Evolutionary conservation across 2,888 invertebrate genomes (phyloP).

Genomic region (Nomada ruficornis): DNA sequence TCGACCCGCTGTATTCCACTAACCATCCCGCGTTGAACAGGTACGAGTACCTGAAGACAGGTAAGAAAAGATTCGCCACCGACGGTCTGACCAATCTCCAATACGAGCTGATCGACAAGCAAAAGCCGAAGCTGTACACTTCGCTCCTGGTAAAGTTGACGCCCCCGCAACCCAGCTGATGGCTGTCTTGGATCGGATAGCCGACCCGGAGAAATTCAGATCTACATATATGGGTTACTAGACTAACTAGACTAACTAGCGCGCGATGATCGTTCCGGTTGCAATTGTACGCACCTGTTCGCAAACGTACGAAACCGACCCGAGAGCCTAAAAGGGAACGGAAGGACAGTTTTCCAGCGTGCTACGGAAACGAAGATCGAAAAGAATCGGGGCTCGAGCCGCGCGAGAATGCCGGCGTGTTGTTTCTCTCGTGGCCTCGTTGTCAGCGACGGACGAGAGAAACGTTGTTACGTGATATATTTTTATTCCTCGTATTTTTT

Average conservation of each 20-base stretch:
- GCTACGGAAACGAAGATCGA: neutral
- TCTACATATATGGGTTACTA: no score
- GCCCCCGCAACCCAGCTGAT: constrained; percentile 89
- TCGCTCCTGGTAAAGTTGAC: constrained; percentile 92
- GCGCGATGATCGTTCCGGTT: neutral
- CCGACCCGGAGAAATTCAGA: constrained; percentile 19
- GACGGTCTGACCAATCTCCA: constrained; percentile 95
- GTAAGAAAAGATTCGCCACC: constrained; percentile 92
- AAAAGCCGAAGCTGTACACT: constrained; percentile 91
- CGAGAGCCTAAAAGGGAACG: neutral
- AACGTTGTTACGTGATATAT: constrained; percentile 74
- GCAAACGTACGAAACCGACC: no score
- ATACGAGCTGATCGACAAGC: constrained; percentile 89
- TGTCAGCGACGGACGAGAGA: constrained; percentile 28
- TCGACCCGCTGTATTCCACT: no score
- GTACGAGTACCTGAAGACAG: constrained; percentile 93
- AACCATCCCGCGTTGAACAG: constrained; percentile 84
- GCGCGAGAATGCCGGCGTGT: constrained; percentile 36
- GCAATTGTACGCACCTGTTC: no score
- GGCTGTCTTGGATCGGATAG: constrained; percentile 84
- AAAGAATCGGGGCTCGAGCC: neutral
- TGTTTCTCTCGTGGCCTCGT: constrained; percentile 41
- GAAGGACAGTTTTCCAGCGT: neutral
- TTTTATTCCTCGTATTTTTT: constrained; percentile 76
- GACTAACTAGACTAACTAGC: neutral